These are phyloP conservation scores for Pagrus major DNA, from an alignment of 2,113 vertebrate genomes.

Conservation along the genomic window DNA sequence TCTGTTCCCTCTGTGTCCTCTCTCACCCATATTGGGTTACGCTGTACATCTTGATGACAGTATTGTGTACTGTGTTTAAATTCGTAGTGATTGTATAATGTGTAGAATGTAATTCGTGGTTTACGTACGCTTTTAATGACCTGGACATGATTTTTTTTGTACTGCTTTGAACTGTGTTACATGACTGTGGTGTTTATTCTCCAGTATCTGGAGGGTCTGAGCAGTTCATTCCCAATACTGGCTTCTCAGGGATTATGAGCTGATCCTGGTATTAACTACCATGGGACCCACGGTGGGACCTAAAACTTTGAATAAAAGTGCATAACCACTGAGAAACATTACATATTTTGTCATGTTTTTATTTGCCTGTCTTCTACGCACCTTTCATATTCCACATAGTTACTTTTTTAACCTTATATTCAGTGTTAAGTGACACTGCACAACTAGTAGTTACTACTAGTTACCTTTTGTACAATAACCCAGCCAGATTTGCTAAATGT, in stretches of 20 bases:
- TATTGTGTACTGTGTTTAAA: conserved; percentile 92
- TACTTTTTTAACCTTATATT: neutral
- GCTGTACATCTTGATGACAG: conserved; percentile 91
- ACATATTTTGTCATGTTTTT: conserved; percentile 45
- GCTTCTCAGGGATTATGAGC: conserved; percentile 93
- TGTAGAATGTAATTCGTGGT: conserved; percentile 85
- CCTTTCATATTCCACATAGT: neutral
- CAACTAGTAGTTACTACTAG: neutral
- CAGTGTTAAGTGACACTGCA: neutral
- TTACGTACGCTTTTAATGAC: conserved; percentile 85
- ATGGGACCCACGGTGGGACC: conserved; percentile 83
- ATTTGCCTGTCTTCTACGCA: neutral
- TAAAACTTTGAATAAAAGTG: conserved; percentile 89
- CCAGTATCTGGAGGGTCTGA: conserved; percentile 91
- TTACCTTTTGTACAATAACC: too few species aligned
- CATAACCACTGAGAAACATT: conserved; percentile 85
- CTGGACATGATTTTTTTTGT: conserved; percentile 68
- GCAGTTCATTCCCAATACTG: conserved; percentile 80
- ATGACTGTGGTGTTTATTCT: conserved; percentile 88
- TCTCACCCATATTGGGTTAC: conserved; percentile 94
- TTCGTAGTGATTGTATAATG: conserved; percentile 74
- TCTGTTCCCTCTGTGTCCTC: conserved; percentile 76
- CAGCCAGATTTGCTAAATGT: neutral
- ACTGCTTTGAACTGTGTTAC: conserved; percentile 79
- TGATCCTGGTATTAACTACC: conserved; percentile 86